Evolutionary conservation across 2,113 vertebrate species (phyloP), one percentile per base, ranked within the genome.

Genomic region (Protomyctophum bolini): DNA sequence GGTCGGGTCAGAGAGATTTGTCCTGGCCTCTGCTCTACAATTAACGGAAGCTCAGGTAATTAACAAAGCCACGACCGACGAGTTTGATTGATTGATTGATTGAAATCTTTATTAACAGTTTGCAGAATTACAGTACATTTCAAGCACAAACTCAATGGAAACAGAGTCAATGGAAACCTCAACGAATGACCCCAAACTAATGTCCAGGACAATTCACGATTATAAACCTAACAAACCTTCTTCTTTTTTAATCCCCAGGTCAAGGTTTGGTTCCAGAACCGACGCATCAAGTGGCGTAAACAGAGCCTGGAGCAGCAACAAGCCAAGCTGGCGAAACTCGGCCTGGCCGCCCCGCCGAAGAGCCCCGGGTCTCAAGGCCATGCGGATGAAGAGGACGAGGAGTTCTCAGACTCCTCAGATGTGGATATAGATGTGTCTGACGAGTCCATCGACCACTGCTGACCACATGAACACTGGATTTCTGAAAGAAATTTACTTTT

Each of bases 251-350:
- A 9, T 63, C 33, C 72, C 11, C 77, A 94, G 94, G 93, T 94
- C 15, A 94, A 94, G 83, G 94, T 94, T 1, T 94, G 94, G 94
- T 94, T 94, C 81, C 94, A 94, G 83, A 94, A 94, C 84, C 78
- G 94, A 65, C 92, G 94, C 82, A 94, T 94, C 80, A 94, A 94
- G 67, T 94, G 93, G 93, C 88, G 94, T 75, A 94, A 94, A 47
- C 94, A 94, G 88, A 94, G 92, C 70, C 84, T 94, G 81, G 93
- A 94, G 81, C 94, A 94, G 83, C 94, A 94, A 57, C 94, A 94
- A 73, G 93, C 93, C 58, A 94, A 94, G 67, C 86, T 94, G 50
- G 93, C 93, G 64, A 93, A 94, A 72, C 88, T 94, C 75, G 94
- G 91, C 10, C 91, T 94, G 14, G 85, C 89, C 0, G 85, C 81